These are phyloP conservation scores for Pyrgus malvae DNA, from an alignment of 2,888 invertebrate genomes.

Conservation along the genomic window DNA sequence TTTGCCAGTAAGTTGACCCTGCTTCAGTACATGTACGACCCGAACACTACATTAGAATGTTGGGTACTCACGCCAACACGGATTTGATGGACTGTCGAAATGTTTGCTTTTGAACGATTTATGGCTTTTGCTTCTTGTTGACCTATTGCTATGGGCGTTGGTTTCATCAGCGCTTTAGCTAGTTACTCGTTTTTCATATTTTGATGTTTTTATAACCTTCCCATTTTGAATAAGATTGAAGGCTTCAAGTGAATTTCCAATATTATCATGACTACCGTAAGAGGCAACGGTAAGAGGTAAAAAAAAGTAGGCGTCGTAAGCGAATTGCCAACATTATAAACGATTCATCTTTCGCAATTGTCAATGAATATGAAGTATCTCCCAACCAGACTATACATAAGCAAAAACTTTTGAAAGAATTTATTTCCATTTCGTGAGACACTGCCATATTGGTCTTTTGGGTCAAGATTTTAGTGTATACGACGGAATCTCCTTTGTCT, in stretches of 20 bases:
- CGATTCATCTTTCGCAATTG: too few relatives aligned
- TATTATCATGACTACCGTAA: too few relatives aligned
- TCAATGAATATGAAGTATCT: too few relatives aligned
- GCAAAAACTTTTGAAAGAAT: too few relatives aligned
- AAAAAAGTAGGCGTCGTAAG: too few relatives aligned
- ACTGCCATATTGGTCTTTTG: too few relatives aligned
- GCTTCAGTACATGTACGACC: neutral
- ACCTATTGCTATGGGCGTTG: constrained; percentile 11
- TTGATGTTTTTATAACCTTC: neutral
- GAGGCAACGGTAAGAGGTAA: too few relatives aligned
- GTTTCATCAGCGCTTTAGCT: constrained; percentile 1
- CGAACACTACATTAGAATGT: neutral
- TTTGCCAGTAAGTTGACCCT: constrained; percentile 20
- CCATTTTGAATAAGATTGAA: neutral
- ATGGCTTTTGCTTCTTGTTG: constrained; percentile 14
- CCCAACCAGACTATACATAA: too few relatives aligned
- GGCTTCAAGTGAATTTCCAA: neutral
- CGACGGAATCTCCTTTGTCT: too few relatives aligned
- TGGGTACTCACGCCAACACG: constrained; percentile 12
- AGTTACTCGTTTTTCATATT: neutral
- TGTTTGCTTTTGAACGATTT: constrained; percentile 18
- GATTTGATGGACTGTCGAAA: constrained; percentile 18
- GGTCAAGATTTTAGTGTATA: too few relatives aligned
- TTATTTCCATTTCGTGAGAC: too few relatives aligned
- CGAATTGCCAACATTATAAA: too few relatives aligned